A percentile compares a stretch with the other conserved stretches of the same genome.
Conservation (phyloP, 1,140 invertebrate genomes). For the Saccostrea echinata region DNA sequence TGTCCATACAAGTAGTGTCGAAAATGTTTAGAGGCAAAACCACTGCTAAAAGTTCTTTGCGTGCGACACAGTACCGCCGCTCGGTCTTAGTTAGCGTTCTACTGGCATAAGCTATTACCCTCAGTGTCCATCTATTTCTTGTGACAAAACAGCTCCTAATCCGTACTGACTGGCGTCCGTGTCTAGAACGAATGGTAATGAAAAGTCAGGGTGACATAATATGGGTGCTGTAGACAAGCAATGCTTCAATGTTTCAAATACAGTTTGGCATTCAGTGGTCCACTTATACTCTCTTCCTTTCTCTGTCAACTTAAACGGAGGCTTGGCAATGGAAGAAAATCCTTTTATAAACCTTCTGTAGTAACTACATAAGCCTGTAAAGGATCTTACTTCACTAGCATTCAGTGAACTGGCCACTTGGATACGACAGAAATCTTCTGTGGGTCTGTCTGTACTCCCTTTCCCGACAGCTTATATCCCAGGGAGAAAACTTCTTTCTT, state of each 20-base stretch:
- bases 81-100: slow-evolving; percentile 39
- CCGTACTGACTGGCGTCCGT: no score
- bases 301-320: slow-evolving; percentile 52
- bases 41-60: slow-evolving; percentile 47
- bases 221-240: slow-evolving; percentile 32
- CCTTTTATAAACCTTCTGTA: no score
- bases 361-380: slow-evolving; percentile 63
- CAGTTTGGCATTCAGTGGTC: slow-evolving; percentile 49
- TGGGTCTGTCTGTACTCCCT: no score
- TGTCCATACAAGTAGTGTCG: not conserved
- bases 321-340: no score
- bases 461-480: slow-evolving; percentile 52
- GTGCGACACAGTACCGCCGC: slow-evolving; percentile 37
- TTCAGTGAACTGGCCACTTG: slow-evolving; percentile 47
- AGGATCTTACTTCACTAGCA: slow-evolving; percentile 39
- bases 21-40: slow-evolving; percentile 36
- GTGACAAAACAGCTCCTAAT: no score
- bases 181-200: not conserved
- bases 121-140: slow-evolving; percentile 60
- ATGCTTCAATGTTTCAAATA: slow-evolving; percentile 60
- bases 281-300: slow-evolving; percentile 59
- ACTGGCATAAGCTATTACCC: slow-evolving; percentile 59
- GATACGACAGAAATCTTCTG: no score
- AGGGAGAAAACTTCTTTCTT: slow-evolving; percentile 62
- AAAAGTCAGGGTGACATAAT: slow-evolving; percentile 36